Evolutionary conservation across 1,140 invertebrate species (phyloP).

Genomic region (Adelges cooleyi): DNA sequence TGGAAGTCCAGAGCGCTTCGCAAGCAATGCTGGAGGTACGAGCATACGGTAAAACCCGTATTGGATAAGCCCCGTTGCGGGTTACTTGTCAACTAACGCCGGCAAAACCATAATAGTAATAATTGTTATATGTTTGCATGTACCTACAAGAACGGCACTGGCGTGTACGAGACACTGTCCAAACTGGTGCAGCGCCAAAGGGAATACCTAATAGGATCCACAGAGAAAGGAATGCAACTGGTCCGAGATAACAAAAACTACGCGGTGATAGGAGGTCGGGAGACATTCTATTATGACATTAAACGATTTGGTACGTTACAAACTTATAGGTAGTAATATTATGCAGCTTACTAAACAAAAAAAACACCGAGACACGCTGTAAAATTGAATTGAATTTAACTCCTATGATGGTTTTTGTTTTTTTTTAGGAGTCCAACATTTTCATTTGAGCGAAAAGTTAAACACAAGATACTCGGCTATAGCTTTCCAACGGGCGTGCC

Average conservation of each 20-base stretch:
- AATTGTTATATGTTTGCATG: too few relatives aligned
- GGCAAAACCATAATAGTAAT: too few relatives aligned
- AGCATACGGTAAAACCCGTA: too few relatives aligned
- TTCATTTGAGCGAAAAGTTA: conserved; percentile 58
- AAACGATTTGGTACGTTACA: conserved; percentile 47
- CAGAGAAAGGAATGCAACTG: conserved; percentile 51
- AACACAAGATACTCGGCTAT: conserved; percentile 60
- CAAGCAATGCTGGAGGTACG: conserved; percentile 54
- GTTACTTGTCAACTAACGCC: too few relatives aligned
- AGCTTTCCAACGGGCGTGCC: conserved; percentile 57
- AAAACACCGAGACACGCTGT: background rate
- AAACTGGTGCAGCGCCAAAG: conserved; percentile 47
- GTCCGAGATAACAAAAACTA: conserved; percentile 45
- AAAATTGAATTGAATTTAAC: background rate
- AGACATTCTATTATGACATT: conserved; percentile 57
- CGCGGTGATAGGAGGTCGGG: conserved; percentile 52
- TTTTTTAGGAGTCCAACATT: conserved; percentile 47
- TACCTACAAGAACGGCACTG: conserved; percentile 53
- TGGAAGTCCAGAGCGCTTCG: conserved; percentile 55
- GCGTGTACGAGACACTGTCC: conserved; percentile 52
- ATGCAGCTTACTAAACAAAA: background rate
- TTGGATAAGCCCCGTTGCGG: too few relatives aligned
- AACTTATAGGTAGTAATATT: too few relatives aligned
- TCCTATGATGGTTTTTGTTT: background rate
- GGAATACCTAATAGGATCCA: conserved; percentile 44